Conservation (phyloP, 1,140 invertebrate genomes). For the Euura saliciscinereae region DNA sequence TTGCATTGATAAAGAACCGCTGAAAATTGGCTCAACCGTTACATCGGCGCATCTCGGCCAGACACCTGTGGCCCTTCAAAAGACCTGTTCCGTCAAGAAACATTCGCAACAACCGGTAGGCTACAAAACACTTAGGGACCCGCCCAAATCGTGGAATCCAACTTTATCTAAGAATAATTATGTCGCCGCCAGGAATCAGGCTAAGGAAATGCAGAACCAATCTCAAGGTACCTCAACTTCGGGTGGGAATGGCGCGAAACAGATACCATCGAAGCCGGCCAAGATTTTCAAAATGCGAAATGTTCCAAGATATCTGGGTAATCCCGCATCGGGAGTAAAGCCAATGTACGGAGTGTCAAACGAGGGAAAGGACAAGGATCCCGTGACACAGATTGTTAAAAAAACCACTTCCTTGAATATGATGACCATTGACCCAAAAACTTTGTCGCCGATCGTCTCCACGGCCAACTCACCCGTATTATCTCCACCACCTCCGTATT, state of each 20-base stretch:
- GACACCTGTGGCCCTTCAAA: conserved; percentile 30
- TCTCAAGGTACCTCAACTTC: conserved; percentile 14
- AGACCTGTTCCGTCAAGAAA: conserved; percentile 33
- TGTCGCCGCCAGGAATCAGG: conserved; percentile 56
- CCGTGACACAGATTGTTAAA: conserved; percentile 25
- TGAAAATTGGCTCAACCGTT: conserved; percentile 4
- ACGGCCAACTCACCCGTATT: conserved; percentile 43
- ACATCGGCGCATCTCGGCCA: conserved; percentile 14
- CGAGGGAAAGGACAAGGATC: conserved; percentile 48
- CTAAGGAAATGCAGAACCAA: conserved; percentile 45
- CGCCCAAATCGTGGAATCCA: conserved; percentile 67
- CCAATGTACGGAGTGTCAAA: conserved; percentile 62
- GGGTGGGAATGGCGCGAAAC: conserved; percentile 38
- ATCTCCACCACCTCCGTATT: conserved; percentile 57
- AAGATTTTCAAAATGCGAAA: conserved; percentile 68
- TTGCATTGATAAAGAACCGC: conserved; percentile 19
- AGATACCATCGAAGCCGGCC: conserved; percentile 56
- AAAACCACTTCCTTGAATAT: conserved; percentile 47
- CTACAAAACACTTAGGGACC: conserved; percentile 65
- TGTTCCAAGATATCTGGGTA: conserved; percentile 65
- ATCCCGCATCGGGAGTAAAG: conserved; percentile 67
- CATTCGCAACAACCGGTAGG: conserved; percentile 53
- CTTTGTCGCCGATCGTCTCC: conserved; percentile 60
- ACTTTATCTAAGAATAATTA: conserved; percentile 61
- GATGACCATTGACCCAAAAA: conserved; percentile 69